These are phyloP conservation scores for Pungitius pungitius DNA, from an alignment of 2,113 vertebrate species.

Conservation along the genomic window DNA sequence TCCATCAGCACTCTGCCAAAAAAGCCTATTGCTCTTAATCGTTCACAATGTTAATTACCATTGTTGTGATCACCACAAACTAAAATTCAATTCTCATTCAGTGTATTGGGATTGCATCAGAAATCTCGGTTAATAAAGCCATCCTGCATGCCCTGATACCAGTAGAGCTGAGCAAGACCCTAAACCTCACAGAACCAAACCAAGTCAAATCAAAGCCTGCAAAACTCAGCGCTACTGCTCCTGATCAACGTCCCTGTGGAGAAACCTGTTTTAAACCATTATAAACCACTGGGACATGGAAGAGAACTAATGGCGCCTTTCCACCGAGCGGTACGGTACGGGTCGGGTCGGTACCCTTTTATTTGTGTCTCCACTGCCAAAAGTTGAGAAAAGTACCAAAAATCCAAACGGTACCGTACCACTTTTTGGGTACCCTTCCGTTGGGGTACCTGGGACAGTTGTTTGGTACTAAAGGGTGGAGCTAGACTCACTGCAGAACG, in stretches of 20 bases:
- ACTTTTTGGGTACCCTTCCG: too few relatives aligned
- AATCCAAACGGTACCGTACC: too few relatives aligned
- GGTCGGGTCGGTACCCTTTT: too few relatives aligned
- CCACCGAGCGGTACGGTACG: too few relatives aligned
- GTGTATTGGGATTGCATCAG: too few relatives aligned
- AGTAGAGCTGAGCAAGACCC: not conserved
- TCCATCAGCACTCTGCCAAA: not conserved
- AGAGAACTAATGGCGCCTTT: not conserved
- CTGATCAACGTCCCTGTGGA: not conserved
- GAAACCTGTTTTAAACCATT: not conserved
- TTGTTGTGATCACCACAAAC: not conserved
- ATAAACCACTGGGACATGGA: not conserved
- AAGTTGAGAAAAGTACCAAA: too few relatives aligned
- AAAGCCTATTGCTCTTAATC: not conserved
- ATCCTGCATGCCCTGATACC: not conserved
- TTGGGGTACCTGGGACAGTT: too few relatives aligned
- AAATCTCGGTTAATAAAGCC: not conserved
- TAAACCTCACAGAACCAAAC: not conserved
- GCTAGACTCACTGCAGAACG: too few relatives aligned
- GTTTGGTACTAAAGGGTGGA: too few relatives aligned
- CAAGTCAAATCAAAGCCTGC: not conserved
- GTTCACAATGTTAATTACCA: slow-evolving; percentile 1
- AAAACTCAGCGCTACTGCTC: not conserved
- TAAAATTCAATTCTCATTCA: not conserved
- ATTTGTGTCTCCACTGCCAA: too few relatives aligned